These are phyloP conservation scores for Thoracochromis brauschi DNA, from an alignment of 2,113 vertebrate species.

Conservation along the genomic window DNA sequence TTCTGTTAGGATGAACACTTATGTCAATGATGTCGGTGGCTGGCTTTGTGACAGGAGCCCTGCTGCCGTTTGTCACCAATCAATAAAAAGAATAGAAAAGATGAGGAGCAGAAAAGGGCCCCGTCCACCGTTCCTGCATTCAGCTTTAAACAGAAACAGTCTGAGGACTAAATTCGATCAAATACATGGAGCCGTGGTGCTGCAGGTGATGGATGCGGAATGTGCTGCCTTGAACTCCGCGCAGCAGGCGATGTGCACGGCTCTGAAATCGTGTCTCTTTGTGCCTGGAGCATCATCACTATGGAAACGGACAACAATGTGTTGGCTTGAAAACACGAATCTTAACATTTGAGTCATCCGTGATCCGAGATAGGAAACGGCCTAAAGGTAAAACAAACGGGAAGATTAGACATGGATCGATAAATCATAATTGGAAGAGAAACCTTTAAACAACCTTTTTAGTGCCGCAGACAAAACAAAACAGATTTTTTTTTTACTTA, in stretches of 20 bases:
- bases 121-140: not conserved
- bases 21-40: not conserved
- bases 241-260: not conserved
- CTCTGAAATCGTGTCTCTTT: not conserved
- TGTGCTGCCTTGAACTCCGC: not conserved
- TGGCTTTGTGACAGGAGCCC: not conserved
- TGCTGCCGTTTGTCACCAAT: not conserved
- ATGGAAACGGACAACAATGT: not conserved
- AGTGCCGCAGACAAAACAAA: not conserved
- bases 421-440: not conserved
- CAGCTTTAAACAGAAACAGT: not conserved
- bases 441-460: not conserved
- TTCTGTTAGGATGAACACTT: not conserved
- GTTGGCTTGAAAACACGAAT: not conserved
- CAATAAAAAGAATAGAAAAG: not conserved
- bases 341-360: not conserved
- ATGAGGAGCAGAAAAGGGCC: not conserved
- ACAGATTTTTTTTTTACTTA: not conserved
- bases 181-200: not conserved
- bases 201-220: not conserved
- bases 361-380: not conserved
- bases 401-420: not conserved
- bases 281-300: not conserved
- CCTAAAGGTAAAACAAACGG: not conserved
- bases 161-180: not conserved